Evolutionary conservation across 2,888 invertebrate species (phyloP).

Genomic region (Ypsolopha scabrella): DNA sequence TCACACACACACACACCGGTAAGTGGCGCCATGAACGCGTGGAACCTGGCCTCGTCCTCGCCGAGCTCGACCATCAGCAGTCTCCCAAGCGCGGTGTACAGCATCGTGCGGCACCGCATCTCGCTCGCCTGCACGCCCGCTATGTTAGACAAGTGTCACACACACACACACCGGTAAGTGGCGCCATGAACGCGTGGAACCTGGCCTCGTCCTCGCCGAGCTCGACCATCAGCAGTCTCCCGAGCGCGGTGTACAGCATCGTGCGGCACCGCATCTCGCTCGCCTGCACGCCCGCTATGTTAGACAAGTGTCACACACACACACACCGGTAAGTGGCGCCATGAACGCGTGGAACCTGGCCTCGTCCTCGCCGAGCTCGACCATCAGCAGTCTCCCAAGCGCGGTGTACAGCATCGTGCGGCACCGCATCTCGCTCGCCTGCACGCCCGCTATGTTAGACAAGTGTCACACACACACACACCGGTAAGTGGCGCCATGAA

Average conservation of each 20-base stretch:
- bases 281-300: conserved; percentile 64
- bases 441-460: conserved; percentile 72
- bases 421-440: conserved; percentile 85
- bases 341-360: conserved; percentile 96
- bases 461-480: no score
- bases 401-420: conserved; percentile 98
- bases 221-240: conserved; percentile 95
- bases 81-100: conserved; percentile 96
- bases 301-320: no score
- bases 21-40: conserved; percentile 95
- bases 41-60: conserved; percentile 97
- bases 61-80: conserved; percentile 97
- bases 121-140: conserved; percentile 85
- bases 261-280: conserved; percentile 94
- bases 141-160: no score
- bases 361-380: conserved; percentile 97
- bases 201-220: conserved; percentile 97
- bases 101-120: conserved; percentile 96
- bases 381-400: conserved; percentile 92
- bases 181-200: conserved; percentile 96
- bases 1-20: conserved; percentile 79
- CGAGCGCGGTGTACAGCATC: conserved; percentile 97
- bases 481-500: conserved; percentile 96
- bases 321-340: conserved; percentile 88
- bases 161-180: conserved; percentile 83